Conservation (phyloP, 92 coral and sea anemone species). For the Porites lobata region DNA sequence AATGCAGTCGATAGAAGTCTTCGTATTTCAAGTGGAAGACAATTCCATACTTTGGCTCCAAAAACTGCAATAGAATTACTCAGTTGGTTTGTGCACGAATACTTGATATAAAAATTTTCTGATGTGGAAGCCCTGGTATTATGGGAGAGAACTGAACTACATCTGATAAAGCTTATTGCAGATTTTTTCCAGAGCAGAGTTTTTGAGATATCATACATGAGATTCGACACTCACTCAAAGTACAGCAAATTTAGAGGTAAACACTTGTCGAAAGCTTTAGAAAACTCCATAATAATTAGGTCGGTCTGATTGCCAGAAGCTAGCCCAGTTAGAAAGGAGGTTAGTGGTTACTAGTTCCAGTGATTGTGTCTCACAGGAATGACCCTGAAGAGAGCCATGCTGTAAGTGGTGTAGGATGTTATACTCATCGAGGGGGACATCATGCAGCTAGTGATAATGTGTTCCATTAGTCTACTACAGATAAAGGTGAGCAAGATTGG, state of each 20-base stretch:
- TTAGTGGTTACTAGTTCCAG: background rate
- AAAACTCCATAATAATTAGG: too few relatives aligned
- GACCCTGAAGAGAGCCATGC: background rate
- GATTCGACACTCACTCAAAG: background rate
- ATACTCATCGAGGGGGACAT: background rate
- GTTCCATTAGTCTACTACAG: constrained; percentile 14
- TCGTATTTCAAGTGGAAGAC: too few relatives aligned
- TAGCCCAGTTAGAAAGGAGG: background rate
- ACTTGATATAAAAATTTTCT: background rate
- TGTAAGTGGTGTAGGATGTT: background rate
- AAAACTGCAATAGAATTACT: too few relatives aligned
- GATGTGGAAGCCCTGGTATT: constrained; percentile 1
- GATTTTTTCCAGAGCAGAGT: background rate
- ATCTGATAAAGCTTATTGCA: background rate
- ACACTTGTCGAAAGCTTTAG: background rate
- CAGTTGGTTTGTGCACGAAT: background rate
- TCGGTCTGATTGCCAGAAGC: background rate
- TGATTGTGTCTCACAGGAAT: background rate
- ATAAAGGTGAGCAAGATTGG: constrained; percentile 22
- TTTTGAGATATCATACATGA: constrained; percentile 25
- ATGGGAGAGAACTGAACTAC: background rate
- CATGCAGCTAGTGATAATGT: background rate
- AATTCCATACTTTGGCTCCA: too few relatives aligned
- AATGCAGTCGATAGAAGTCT: too few relatives aligned
- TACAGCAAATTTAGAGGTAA: constrained; percentile 3